Conservation (phyloP, 2,113 vertebrate species). For the Haemorhous mexicanus region DNA sequence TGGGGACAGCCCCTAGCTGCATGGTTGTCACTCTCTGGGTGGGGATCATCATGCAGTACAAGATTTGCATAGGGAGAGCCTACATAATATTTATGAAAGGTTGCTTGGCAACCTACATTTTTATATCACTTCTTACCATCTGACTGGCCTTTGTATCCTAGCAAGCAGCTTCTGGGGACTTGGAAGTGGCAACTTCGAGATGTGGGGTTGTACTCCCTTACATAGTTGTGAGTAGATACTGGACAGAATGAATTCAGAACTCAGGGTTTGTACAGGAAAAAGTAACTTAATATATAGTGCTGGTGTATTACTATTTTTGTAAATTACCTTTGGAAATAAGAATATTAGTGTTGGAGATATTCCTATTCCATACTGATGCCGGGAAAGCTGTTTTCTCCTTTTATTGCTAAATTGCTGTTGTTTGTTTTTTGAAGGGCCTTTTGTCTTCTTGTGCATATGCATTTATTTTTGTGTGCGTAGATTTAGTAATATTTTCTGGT, state of each 20-base stretch:
- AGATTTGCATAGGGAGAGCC: background rate
- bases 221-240: fast-evolving
- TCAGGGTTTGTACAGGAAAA: background rate
- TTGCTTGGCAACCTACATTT: background rate
- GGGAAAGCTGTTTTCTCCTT: background rate
- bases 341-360: background rate
- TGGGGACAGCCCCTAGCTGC: background rate
- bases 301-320: background rate
- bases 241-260: background rate
- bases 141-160: background rate
- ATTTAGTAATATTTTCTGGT: background rate
- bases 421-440: background rate
- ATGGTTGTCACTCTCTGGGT: background rate
- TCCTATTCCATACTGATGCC: background rate
- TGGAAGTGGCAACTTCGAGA: background rate
- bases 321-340: background rate
- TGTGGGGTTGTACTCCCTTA: background rate
- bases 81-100: background rate
- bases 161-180: background rate
- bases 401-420: background rate
- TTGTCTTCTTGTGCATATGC: background rate
- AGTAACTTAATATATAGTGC: background rate
- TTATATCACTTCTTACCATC: background rate
- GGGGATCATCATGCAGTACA: background rate
- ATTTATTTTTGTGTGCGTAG: background rate